These are phyloP conservation scores for Mythimna albipuncta DNA, from an alignment of 2,888 invertebrate genomes.

Conservation along the genomic window DNA sequence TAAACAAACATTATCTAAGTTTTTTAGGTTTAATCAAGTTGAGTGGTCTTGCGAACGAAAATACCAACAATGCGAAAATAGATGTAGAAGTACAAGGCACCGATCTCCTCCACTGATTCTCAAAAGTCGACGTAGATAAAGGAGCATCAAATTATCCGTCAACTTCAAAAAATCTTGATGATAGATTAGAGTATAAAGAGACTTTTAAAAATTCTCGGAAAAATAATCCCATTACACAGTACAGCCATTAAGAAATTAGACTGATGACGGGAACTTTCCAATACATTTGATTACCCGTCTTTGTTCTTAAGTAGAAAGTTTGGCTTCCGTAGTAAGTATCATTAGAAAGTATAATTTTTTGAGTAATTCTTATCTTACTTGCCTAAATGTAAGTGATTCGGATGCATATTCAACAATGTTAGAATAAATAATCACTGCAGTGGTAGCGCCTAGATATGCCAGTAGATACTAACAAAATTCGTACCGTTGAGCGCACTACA, in stretches of 20 bases:
- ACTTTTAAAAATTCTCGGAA: neutral
- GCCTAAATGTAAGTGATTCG: conserved; percentile 47
- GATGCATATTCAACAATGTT: conserved; percentile 45
- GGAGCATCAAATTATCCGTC: neutral
- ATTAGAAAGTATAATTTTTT: conserved; percentile 61
- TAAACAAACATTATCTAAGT: neutral
- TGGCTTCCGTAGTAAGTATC: conserved; percentile 9
- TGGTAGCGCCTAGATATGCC: too few relatives aligned
- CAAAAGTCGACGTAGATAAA: neutral
- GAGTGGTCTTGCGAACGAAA: neutral
- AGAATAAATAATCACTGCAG: neutral
- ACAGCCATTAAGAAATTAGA: conserved; percentile 34
- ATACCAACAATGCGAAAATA: conserved; percentile 1
- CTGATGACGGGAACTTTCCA: conserved; percentile 23
- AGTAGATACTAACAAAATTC: neutral
- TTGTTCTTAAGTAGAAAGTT: conserved; percentile 59
- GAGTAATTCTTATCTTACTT: conserved; percentile 47
- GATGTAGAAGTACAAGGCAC: conserved; percentile 1
- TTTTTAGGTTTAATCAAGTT: neutral
- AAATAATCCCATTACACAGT: conserved; percentile 31
- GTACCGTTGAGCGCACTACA: neutral
- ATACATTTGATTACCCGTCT: conserved; percentile 39
- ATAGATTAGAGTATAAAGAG: conserved; percentile 1
- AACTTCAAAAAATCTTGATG: conserved; percentile 27
- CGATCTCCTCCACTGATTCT: neutral